Evolutionary conservation across 2,888 invertebrate species (phyloP), one percentile per base, ranked within the genome.

Genomic region (Ethmia dodecea): DNA sequence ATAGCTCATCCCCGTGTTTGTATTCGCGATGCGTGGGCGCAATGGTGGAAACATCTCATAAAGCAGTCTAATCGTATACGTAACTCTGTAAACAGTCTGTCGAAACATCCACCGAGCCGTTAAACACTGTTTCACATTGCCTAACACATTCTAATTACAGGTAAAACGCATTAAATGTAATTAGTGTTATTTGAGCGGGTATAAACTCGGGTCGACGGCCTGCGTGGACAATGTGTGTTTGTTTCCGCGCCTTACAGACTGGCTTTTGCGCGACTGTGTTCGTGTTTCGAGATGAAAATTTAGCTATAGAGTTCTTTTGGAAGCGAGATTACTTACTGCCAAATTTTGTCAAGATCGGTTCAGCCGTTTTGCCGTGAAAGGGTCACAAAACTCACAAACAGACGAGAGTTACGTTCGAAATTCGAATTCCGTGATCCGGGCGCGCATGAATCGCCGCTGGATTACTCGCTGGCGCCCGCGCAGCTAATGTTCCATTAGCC

Each of bases 81-180:
- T 51, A 59, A 61, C 57, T 51, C 47, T 56, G 64, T 73, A 73
- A 77, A 76, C 73, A 69, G 2, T 26, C n/a, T 26, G 18, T 5
- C 58, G 60, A 61, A 64, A 61, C 61, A 52, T n/a, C 8, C 26
- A 12, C n/a, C 10, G 11, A 26, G 6, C 63, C 68, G 64, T 65
- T 56, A 63, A 67, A 68, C 71, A 60, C 77, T 76, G 80, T 66
- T 78, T 68, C 70, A 68, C 71, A n/a, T 80, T 71, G 60, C 64
- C 75, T 70, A 71, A 79, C 83, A 77, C 81, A 78, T 76, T 55
- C 80, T 84, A 83, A 84, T 84, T 81, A 76, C 78, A 72, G 74
- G 76, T 77, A 75, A 78, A 78, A 73, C 77, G 79, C 72, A 77
- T 78, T 74, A 72, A 70, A 76, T 75, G 64, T 73, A 79, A 76